These are phyloP conservation scores for Isichthys henryi DNA, from an alignment of 2,113 vertebrate species.

Conservation along the genomic window DNA sequence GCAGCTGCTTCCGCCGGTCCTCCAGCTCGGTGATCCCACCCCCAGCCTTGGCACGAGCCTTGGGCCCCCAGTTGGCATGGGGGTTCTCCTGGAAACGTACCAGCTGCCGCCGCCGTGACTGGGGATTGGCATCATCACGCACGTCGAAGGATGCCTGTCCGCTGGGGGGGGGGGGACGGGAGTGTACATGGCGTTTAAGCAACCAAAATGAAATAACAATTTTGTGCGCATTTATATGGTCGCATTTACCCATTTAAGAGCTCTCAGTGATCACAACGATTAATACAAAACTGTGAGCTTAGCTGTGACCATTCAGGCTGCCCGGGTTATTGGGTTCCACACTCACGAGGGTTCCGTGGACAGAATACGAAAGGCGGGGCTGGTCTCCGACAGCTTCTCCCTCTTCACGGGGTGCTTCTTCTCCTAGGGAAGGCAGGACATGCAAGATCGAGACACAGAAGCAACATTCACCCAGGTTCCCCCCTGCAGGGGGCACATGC, in stretches of 20 bases:
- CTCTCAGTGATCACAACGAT: neutral
- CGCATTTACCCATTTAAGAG: neutral
- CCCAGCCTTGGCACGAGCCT: slow-evolving; percentile 73
- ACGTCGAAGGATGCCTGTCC: slow-evolving; percentile 75
- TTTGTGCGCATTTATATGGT: neutral
- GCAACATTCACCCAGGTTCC: too few species aligned
- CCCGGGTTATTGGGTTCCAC: neutral
- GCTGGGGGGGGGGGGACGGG: slow-evolving; percentile 46
- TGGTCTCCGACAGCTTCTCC: slow-evolving; percentile 70
- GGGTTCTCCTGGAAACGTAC: slow-evolving; percentile 86
- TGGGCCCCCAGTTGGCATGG: slow-evolving; percentile 84
- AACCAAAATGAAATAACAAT: neutral
- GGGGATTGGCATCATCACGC: slow-evolving; percentile 81
- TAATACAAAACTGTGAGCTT: neutral
- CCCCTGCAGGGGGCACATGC: neutral
- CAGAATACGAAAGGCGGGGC: slow-evolving; percentile 75
- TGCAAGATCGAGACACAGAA: neutral
- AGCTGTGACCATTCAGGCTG: neutral
- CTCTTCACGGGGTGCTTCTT: slow-evolving; percentile 74
- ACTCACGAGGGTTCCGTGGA: slow-evolving; percentile 67
- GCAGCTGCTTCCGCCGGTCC: slow-evolving; percentile 63
- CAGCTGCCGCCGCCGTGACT: slow-evolving; percentile 74
- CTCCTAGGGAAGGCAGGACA: slow-evolving; percentile 52
- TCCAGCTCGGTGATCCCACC: slow-evolving; percentile 55
- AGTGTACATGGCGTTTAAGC: neutral